Percentiles rank a stretch among this genome's conserved stretches.
phyloP scores from a whole-genome alignment of 2,113 vertebrate species.

The Nymphicus hollandicus region DNA sequence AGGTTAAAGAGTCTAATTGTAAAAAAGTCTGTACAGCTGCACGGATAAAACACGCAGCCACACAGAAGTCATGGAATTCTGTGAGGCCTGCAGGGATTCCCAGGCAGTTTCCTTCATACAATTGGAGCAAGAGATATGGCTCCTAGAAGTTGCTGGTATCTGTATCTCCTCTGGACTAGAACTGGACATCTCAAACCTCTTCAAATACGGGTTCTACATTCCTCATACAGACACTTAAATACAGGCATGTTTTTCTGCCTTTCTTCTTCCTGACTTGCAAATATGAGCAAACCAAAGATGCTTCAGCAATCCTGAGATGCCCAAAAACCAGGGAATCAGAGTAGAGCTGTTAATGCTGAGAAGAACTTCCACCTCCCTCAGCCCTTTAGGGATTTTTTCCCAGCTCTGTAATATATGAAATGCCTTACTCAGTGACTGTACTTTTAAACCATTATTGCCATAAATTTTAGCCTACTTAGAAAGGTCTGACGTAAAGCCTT shows the following conservation, averaged over 20 bases:
- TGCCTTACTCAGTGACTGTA: neutral
- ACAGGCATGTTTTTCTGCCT: neutral
- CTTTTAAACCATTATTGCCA: neutral
- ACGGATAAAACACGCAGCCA: neutral
- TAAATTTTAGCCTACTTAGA: neutral
- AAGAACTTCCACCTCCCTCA: neutral
- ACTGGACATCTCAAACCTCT: neutral
- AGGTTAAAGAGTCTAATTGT: neutral
- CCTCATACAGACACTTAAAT: neutral
- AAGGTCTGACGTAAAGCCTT: neutral
- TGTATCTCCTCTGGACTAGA: neutral
- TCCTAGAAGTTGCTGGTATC: neutral
- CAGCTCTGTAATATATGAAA: neutral
- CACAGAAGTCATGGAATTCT: neutral
- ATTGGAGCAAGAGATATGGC: fast-evolving
- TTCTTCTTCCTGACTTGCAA: neutral
- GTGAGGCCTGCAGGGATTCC: neutral
- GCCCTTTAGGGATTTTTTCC: neutral
- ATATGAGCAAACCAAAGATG: neutral
- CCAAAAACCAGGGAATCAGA: neutral
- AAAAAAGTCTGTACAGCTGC: neutral
- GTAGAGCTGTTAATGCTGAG: neutral
- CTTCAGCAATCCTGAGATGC: neutral
- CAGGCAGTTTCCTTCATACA: neutral
- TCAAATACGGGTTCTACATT: neutral